phyloP scores from a whole-genome alignment of 2,797 vertebrate species.

The Mormyrops attenuatus region DNA sequence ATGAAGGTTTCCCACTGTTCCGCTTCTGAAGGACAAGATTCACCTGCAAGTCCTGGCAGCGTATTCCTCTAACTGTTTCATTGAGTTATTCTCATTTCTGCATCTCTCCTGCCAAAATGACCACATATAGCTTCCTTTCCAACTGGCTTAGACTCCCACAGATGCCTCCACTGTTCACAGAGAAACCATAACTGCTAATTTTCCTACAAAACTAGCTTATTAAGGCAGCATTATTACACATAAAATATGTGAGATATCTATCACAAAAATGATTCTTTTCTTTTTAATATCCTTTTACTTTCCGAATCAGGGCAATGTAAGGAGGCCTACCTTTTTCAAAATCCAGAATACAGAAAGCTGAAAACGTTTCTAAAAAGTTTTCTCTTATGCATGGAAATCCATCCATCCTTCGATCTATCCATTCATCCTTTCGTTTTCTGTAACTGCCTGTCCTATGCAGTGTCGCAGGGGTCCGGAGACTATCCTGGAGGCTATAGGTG shows the following conservation, averaged over 20 bases:
- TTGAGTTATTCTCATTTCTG: slow-evolving; percentile 39
- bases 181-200: slow-evolving; percentile 37
- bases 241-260: not conserved
- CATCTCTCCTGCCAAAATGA: slow-evolving; percentile 28
- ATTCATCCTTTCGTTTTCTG: not conserved
- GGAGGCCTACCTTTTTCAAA: not conserved
- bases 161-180: slow-evolving; percentile 31
- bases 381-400: not conserved
- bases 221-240: not conserved
- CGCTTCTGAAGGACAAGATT: not conserved
- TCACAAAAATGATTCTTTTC: not conserved
- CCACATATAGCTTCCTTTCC: slow-evolving; percentile 22
- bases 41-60: slow-evolving; percentile 4
- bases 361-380: not conserved
- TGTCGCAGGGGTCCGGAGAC: not conserved
- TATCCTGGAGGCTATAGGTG: not conserved
- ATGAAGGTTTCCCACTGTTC: not conserved
- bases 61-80: slow-evolving; percentile 26
- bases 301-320: not conserved
- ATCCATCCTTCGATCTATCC: not conserved
- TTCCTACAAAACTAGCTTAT: slow-evolving; percentile 24
- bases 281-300: not conserved
- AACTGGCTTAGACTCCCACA: slow-evolving; percentile 30
- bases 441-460: not conserved
- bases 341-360: not conserved